Conservation (phyloP, 2,113 vertebrate species). For the Phaethornis superciliosus region DNA sequence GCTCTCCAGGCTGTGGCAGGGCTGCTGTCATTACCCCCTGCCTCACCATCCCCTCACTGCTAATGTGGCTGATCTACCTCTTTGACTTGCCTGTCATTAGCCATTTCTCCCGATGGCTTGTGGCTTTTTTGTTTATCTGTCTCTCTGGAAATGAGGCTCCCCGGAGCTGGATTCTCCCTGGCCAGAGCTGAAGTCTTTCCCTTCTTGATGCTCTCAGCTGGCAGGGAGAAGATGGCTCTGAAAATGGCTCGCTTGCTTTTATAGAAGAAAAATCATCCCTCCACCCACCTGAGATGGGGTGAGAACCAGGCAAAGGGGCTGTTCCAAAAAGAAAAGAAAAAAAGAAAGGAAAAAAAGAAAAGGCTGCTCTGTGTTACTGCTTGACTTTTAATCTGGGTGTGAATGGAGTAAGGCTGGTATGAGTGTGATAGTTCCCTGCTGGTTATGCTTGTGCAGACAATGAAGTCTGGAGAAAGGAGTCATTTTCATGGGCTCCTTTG, state of each 20-base stretch:
- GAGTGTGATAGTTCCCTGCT: not conserved
- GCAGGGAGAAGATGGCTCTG: not conserved
- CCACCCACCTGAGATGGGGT: not conserved
- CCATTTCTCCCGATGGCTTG: not conserved
- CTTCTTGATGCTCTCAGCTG: not conserved
- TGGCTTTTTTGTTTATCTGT: not conserved
- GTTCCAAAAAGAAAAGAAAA: not conserved
- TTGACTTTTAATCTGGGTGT: not conserved
- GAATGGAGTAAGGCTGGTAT: rapidly evolving
- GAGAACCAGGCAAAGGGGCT: not conserved
- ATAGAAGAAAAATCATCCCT: not conserved
- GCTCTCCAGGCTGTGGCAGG: not conserved
- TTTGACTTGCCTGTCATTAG: not conserved
- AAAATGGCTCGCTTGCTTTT: not conserved
- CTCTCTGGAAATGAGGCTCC: not conserved
- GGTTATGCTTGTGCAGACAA: not conserved
- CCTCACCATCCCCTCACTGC: not conserved
- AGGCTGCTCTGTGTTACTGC: not conserved
- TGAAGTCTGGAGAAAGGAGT: not conserved
- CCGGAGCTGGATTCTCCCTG: not conserved
- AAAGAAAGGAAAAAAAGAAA: not conserved
- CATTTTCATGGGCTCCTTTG: not conserved
- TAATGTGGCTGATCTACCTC: not conserved
- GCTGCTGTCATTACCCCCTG: not conserved
- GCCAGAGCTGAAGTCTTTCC: not conserved